Evolutionary conservation across 2,113 vertebrate species (phyloP).

Genomic region (Spilogale gracilis): DNA sequence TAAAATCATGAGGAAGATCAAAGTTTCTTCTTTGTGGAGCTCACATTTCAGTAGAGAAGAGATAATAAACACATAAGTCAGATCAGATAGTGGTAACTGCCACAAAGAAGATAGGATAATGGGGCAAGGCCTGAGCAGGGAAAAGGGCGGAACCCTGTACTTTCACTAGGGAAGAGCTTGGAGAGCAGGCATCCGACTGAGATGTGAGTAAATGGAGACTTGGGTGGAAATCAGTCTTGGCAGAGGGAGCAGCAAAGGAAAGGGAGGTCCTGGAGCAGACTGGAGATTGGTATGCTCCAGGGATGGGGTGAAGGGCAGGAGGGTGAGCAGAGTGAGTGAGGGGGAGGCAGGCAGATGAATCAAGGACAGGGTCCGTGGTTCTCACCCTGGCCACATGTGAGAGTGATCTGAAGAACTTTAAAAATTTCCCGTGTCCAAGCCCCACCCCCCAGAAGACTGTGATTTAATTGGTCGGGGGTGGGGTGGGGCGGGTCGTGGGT

Average conservation of each 20-base stretch:
- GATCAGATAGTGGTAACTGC: slow-evolving; percentile 38
- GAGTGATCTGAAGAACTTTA: background rate
- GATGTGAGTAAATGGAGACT: background rate
- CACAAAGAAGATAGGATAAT: background rate
- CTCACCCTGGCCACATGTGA: background rate
- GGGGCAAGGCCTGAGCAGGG: no score
- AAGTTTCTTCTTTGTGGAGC: background rate
- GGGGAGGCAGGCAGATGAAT: background rate
- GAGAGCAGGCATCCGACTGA: background rate
- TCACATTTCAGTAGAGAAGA: background rate
- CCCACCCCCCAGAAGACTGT: background rate
- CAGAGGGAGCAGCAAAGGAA: background rate
- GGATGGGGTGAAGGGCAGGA: background rate
- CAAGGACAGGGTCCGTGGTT: background rate
- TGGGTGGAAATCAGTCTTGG: background rate
- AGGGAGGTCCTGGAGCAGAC: background rate
- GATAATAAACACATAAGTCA: background rate
- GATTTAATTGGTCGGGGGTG: slow-evolving; percentile 43
- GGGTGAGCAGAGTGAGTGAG: background rate
- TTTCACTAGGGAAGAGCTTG: background rate
- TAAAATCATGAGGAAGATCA: background rate
- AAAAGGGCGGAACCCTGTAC: background rate
- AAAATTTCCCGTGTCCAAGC: background rate
- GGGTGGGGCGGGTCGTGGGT: background rate
- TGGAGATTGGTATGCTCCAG: background rate